Conservation (phyloP, 2,797 vertebrate genomes). For the Ataeniobius toweri region DNA sequence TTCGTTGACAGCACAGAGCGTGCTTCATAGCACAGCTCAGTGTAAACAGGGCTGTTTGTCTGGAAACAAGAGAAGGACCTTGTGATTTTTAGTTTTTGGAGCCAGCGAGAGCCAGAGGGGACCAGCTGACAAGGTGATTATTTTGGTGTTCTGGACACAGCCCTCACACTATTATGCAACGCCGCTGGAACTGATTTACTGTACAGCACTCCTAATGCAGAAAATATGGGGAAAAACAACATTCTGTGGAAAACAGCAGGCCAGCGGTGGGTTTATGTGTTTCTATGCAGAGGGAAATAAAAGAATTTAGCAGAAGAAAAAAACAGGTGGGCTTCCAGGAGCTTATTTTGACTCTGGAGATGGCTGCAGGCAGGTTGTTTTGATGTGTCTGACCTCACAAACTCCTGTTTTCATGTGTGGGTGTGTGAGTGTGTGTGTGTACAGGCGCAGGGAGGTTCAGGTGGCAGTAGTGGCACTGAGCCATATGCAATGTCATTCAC, state of each 20-base stretch:
- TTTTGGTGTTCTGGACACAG: conserved; percentile 66
- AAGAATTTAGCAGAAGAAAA: conserved; percentile 23
- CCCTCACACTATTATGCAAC: conserved; percentile 72
- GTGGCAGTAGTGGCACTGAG: conserved; percentile 61
- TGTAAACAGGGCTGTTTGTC: conserved; percentile 71
- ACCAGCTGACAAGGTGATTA: conserved; percentile 70
- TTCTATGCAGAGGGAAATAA: conserved; percentile 17
- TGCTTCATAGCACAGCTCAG: conserved; percentile 39
- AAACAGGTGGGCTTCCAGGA: conserved; percentile 22
- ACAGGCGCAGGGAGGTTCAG: conserved; percentile 58
- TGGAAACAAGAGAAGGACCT: conserved; percentile 55
- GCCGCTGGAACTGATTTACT: conserved; percentile 72
- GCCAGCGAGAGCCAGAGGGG: conserved; percentile 46
- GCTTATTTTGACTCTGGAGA: conserved; percentile 64
- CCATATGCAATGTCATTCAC: conserved; percentile 75
- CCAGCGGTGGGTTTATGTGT: conserved; percentile 22
- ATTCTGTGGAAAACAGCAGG: conserved; percentile 4
- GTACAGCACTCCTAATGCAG: conserved; percentile 32
- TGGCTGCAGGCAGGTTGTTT: conserved; percentile 64
- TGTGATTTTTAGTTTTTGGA: conserved; percentile 50
- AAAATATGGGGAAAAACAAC: conserved; percentile 45
- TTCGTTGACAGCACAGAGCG: conserved; percentile 22
- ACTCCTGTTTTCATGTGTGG: conserved; percentile 26
- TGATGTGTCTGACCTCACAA: conserved; percentile 62
- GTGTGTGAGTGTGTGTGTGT: conserved; percentile 28